These are phyloP conservation scores for Lacanobia wlatinum DNA, from an alignment of 2,888 invertebrate species.

Conservation along the genomic window DNA sequence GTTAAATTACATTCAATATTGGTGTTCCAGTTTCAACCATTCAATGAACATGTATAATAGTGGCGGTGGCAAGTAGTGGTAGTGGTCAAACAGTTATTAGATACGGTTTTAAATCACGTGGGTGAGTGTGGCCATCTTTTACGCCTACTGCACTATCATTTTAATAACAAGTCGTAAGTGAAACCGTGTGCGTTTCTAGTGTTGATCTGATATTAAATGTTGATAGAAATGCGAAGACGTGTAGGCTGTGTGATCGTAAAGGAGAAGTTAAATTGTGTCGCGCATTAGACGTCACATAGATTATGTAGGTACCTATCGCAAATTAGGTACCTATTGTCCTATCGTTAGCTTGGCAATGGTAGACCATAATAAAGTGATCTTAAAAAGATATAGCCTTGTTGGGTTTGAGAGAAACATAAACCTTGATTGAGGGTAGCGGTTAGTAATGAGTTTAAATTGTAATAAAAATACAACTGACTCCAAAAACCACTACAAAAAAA, in stretches of 20 bases:
- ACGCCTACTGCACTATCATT: slow-evolving; percentile 50
- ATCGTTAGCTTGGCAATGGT: neutral
- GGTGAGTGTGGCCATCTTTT: slow-evolving; percentile 49
- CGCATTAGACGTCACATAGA: slow-evolving; percentile 3
- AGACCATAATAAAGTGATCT: neutral
- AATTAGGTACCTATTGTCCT: neutral
- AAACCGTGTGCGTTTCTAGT: slow-evolving; percentile 42
- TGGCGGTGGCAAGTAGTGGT: slow-evolving; percentile 8
- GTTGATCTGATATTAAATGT: slow-evolving; percentile 34
- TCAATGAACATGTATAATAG: slow-evolving; percentile 42
- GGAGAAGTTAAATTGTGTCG: slow-evolving; percentile 2
- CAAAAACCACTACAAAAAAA: too few species aligned
- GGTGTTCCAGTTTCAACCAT: slow-evolving; percentile 50
- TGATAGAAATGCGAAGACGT: slow-evolving; percentile 14
- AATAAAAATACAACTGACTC: too few species aligned
- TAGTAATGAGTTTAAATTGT: too few species aligned
- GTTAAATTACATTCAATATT: slow-evolving; percentile 40
- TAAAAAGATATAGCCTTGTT: neutral
- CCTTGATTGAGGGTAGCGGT: neutral
- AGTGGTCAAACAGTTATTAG: slow-evolving; percentile 56
- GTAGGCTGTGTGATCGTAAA: slow-evolving; percentile 35
- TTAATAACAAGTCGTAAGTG: slow-evolving; percentile 53
- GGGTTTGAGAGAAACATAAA: neutral
- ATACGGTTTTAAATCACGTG: slow-evolving; percentile 59
- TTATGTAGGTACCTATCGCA: neutral